A percentile compares a stretch with the other conserved stretches of the same genome.
phyloP scores from a whole-genome alignment of 2,797 vertebrate genomes.

The Gambelia wislizenii region DNA sequence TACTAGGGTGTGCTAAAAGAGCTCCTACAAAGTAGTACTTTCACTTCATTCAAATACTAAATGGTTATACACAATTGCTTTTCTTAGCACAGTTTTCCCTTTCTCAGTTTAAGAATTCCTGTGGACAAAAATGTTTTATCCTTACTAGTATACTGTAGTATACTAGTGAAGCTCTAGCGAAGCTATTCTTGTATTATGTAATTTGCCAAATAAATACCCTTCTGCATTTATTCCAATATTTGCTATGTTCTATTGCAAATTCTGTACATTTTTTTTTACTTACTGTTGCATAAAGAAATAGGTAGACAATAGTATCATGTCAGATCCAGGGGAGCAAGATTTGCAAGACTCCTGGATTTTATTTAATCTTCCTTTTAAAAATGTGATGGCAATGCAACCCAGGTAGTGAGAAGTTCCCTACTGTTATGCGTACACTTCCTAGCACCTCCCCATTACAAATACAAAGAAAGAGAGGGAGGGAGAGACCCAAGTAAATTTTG shows the following conservation, averaged over 20 bases:
- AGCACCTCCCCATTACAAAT: not conserved
- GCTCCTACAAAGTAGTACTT: not conserved
- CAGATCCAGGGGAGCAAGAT: not conserved
- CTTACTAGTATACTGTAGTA: not conserved
- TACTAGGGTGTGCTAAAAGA: not conserved
- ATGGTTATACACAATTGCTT: not conserved
- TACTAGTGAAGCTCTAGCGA: too few relatives aligned
- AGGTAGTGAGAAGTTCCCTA: too few relatives aligned
- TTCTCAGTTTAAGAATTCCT: not conserved
- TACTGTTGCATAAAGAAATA: not conserved
- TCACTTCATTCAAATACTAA: not conserved
- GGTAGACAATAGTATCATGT: too few relatives aligned
- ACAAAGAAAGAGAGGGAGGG: not conserved
- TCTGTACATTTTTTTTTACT: not conserved
- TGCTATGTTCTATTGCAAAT: not conserved
- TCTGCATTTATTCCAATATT: not conserved
- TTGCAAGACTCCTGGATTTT: not conserved
- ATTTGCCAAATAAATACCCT: not conserved
- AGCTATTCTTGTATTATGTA: not conserved
- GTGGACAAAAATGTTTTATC: not conserved
- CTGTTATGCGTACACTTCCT: not conserved
- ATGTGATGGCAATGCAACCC: not conserved
- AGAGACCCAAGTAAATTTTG: not conserved
- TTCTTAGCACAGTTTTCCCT: not conserved
- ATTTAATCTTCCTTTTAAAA: not conserved